Conservation (phyloP, 2,113 vertebrate species). For the Lonchura striata region DNA sequence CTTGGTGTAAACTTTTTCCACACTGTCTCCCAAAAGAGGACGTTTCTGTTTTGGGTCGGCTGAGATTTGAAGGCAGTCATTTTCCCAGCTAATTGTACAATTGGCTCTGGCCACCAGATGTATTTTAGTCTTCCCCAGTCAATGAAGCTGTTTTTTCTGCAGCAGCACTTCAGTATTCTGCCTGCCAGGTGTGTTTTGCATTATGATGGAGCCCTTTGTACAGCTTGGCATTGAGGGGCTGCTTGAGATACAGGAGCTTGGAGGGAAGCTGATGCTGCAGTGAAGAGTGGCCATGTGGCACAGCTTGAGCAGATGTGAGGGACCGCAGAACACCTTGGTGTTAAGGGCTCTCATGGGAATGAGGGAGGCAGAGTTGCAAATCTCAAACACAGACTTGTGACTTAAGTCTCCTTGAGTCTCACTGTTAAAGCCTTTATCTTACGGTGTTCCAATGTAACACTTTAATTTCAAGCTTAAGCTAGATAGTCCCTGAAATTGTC, state of each 20-base stretch:
- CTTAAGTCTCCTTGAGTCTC: neutral
- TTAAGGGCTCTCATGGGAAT: too few species aligned
- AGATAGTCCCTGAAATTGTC: neutral
- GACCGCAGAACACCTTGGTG: neutral
- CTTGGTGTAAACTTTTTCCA: neutral
- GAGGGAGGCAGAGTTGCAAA: neutral
- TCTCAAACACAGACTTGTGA: neutral
- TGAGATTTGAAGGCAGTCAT: neutral
- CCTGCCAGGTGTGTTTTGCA: neutral
- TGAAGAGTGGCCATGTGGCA: neutral
- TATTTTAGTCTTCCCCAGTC: neutral
- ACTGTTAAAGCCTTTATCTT: neutral
- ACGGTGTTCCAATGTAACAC: neutral
- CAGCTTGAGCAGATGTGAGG: neutral
- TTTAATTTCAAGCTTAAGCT: neutral
- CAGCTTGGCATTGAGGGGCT: neutral
- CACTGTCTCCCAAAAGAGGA: neutral
- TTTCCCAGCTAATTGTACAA: neutral
- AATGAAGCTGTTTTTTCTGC: neutral
- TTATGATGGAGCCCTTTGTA: fast-evolving
- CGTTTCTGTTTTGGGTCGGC: neutral
- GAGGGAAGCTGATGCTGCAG: neutral
- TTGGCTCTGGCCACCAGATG: neutral
- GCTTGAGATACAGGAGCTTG: neutral
- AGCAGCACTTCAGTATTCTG: neutral